Evolutionary conservation across 2,888 invertebrate genomes (phyloP), one percentile per base, ranked within the genome.

Genomic region (Tetramorium bicarinatum): DNA sequence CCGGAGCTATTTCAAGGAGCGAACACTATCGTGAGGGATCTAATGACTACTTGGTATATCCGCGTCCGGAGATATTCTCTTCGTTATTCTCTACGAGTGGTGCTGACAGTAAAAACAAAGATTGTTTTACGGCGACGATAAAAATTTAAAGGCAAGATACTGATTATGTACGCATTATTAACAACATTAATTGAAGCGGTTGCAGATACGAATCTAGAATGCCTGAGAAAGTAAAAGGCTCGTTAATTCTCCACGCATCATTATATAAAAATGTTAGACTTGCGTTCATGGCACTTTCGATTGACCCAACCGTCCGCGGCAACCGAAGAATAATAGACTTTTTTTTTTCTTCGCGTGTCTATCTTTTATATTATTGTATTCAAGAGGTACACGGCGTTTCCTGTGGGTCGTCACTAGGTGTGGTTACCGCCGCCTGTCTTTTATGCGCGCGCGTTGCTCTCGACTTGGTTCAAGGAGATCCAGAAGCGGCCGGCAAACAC

Each of bases 381-480:
- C 52, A 77, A 38, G 66, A 74, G 81, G 44, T 81, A 25, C 85
- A 85, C 81, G 86, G 84, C 85, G 80, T 90, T 88, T 88, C 84
- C 86, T 87, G 86, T 83, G 84, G 83, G 85, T 87, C 89, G 87
- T 87, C 86, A 77, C 87, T 89, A 92, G 92, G 92, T 92, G 90
- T 91, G 92, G 90, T 91, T 54, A 41, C 76, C 69, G 88, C 87
- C 88, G 88, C 89, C 86, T 89, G 87, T 90, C 85, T 89, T 83
- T 87, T 82, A 74, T 84, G 85, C 66, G 74, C 90, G 86, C 90
- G 89, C 87, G 87, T 82, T 87, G 83, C 87, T 86, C 88, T 85
- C 87, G 84, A 82, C 85, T 87, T 81, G 91, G 93, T 94, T 94
- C 94, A 94, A 94, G 94, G 94, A 94, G 93, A 94, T 88, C 92